phyloP scores from a whole-genome alignment of 2,797 vertebrate genomes.

The Fistularia tabacaria region DNA sequence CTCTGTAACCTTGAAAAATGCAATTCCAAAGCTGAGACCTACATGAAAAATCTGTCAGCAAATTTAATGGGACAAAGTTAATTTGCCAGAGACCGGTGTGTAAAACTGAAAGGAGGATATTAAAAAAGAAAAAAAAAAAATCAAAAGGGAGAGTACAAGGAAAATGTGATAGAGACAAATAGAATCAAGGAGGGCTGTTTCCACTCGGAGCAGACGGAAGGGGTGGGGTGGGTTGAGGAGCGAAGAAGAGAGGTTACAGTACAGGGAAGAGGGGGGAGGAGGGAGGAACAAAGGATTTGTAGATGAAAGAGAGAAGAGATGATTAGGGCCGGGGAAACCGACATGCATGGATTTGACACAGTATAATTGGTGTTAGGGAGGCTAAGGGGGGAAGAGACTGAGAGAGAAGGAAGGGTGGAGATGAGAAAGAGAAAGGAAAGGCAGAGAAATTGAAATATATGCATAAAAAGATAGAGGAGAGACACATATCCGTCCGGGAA shows the following conservation, averaged over 20 bases:
- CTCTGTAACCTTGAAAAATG: constrained; percentile 3
- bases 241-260: constrained; percentile 53
- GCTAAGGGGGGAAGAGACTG: constrained; percentile 42
- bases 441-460: constrained; percentile 20
- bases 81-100: background rate
- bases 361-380: constrained; percentile 66
- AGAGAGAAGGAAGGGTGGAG: constrained; percentile 15
- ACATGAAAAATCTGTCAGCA: constrained; percentile 6
- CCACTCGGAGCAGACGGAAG: constrained; percentile 27
- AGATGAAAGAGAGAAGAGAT: constrained; percentile 70
- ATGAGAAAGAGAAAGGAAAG: constrained; percentile 1
- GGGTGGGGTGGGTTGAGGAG: constrained; percentile 42
- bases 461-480: constrained; percentile 23
- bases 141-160: constrained; percentile 20
- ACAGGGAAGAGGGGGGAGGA: constrained; percentile 37
- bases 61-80: constrained; percentile 16
- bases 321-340: constrained; percentile 71
- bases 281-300: constrained; percentile 63
- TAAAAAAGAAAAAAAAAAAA: constrained; percentile 11
- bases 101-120: constrained; percentile 27
- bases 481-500: background rate
- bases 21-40: constrained; percentile 8
- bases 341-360: constrained; percentile 72
- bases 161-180: constrained; percentile 40
- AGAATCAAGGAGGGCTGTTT: constrained; percentile 38